These are phyloP conservation scores for Heliothis peltigera DNA, from an alignment of 2,888 invertebrate species.

Conservation along the genomic window DNA sequence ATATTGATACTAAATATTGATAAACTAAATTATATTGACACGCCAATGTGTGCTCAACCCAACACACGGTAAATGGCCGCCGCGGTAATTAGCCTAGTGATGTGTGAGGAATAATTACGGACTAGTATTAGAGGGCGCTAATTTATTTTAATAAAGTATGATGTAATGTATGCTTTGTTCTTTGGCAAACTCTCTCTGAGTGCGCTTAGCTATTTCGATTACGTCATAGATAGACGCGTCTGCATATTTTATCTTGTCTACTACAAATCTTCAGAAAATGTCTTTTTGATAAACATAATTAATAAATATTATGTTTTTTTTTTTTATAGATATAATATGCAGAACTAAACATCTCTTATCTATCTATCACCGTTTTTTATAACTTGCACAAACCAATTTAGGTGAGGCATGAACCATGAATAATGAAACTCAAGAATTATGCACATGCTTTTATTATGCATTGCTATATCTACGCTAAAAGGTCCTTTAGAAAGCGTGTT, in stretches of 20 bases:
- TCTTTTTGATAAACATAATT: too few species aligned
- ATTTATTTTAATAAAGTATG: conserved; percentile 44
- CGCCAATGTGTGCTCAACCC: conserved; percentile 33
- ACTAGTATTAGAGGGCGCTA: conserved; percentile 46
- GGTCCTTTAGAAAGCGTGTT: too few species aligned
- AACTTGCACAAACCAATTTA: too few species aligned
- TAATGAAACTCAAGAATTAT: too few species aligned
- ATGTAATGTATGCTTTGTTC: neutral
- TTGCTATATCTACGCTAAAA: too few species aligned
- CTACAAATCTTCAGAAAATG: too few species aligned
- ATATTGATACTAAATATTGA: conserved; percentile 58
- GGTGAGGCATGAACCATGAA: too few species aligned
- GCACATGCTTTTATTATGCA: too few species aligned
- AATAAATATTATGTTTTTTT: too few species aligned
- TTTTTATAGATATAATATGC: too few species aligned
- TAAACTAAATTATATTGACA: conserved; percentile 62
- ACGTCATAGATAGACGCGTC: neutral
- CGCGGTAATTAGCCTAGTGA: conserved; percentile 44
- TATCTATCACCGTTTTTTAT: too few species aligned
- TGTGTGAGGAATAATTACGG: conserved; percentile 55
- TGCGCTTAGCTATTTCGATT: neutral
- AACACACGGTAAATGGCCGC: conserved; percentile 43
- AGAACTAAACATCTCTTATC: too few species aligned
- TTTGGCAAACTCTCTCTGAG: neutral
- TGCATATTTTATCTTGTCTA: neutral